Evolutionary conservation across 2,797 vertebrate genomes (phyloP).

Genomic region (Enteromius anoplus): DNA sequence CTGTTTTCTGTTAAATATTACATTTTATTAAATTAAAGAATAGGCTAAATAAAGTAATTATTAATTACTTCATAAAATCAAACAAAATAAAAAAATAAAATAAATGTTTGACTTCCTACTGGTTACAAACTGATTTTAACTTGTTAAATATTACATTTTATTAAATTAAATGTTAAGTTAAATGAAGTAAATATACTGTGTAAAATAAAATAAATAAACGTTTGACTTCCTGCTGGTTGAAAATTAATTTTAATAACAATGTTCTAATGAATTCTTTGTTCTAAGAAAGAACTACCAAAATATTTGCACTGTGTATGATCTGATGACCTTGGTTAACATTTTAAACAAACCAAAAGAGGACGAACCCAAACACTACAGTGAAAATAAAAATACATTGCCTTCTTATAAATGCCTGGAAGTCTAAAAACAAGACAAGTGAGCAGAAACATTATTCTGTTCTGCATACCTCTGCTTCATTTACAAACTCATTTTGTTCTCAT

Average conservation of each 20-base stretch:
- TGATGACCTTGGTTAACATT: neutral
- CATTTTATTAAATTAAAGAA: too few relatives aligned
- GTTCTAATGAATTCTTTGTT: neutral
- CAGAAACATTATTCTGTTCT: neutral
- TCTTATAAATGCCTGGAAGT: neutral
- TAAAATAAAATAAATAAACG: neutral
- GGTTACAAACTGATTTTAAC: too few relatives aligned
- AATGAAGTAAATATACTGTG: neutral
- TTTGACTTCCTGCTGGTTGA: neutral
- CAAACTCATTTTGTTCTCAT: slow-evolving; percentile 4
- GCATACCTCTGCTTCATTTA: slow-evolving; percentile 15
- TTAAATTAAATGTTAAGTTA: too few relatives aligned
- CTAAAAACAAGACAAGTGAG: neutral
- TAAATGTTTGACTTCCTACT: too few relatives aligned
- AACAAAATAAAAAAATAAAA: too few relatives aligned
- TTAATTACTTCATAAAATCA: too few relatives aligned
- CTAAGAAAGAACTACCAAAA: neutral
- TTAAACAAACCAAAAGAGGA: neutral
- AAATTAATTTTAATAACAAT: neutral
- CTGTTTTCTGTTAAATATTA: too few relatives aligned
- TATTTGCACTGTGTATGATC: neutral
- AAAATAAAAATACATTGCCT: neutral
- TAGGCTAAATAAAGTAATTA: neutral
- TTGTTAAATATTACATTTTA: too few relatives aligned
- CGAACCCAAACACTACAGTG: neutral